Evolutionary conservation across 2,888 invertebrate species (phyloP).

Genomic region (Agrilus cyanescens): DNA sequence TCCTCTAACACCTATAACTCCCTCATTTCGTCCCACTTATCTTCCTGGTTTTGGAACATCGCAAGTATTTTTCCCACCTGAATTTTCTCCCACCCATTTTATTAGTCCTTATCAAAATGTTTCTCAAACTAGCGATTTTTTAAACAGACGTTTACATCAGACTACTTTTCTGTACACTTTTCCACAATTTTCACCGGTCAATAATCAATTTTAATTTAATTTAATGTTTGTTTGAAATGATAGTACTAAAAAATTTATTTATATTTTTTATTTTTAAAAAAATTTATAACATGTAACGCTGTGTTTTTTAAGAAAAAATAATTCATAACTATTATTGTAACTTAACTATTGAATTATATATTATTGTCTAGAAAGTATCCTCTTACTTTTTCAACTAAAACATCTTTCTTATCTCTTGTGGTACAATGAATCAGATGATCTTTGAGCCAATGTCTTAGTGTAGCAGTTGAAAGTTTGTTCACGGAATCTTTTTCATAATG

Average conservation of each 20-base stretch:
- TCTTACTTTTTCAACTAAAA: constrained; percentile 16
- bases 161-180: no score
- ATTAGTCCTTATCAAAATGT: constrained; percentile 8
- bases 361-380: constrained; percentile 12
- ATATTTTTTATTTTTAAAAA: no score
- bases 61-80: constrained; percentile 19
- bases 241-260: no score
- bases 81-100: constrained; percentile 16
- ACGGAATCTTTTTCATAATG: constrained; percentile 16
- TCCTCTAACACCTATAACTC: constrained; percentile 11
- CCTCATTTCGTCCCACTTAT: no score
- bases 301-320: constrained; percentile 7
- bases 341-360: constrained; percentile 8
- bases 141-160: no score
- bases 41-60: constrained; percentile 2
- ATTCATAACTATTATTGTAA: not conserved
- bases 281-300: no score
- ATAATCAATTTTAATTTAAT: no score
- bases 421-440: constrained; percentile 16
- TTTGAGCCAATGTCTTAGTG: constrained; percentile 17
- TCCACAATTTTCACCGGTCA: no score
- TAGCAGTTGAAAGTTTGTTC: constrained; percentile 18
- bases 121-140: no score
- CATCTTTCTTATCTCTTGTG: constrained; percentile 18
- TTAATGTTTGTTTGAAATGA: no score